Evolutionary conservation across 2,113 vertebrate species (phyloP).

Genomic region (Lycocorax pyrrhopterus): DNA sequence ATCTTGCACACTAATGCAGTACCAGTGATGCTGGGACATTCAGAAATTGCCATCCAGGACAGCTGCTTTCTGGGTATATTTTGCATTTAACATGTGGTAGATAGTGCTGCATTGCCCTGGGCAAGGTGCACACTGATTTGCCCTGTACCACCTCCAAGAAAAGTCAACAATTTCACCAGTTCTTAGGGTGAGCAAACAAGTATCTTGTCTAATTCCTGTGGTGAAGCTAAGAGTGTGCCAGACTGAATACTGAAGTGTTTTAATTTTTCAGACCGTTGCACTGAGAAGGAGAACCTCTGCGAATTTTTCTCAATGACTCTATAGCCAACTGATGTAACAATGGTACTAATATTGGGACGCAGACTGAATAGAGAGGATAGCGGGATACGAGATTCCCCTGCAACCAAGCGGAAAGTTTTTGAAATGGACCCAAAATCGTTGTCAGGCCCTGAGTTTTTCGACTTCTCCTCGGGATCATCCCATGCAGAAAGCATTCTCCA

Average conservation of each 20-base stretch:
- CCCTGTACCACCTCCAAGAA: background rate
- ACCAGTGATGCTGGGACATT: background rate
- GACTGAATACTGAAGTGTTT: slow-evolving; percentile 24
- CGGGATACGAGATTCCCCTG: slow-evolving; percentile 89
- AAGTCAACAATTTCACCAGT: background rate
- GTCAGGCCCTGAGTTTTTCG: slow-evolving; percentile 85
- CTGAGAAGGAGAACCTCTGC: slow-evolving; percentile 35
- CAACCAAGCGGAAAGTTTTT: slow-evolving; percentile 96
- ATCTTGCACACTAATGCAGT: background rate
- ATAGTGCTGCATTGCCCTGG: background rate
- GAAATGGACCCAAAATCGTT: slow-evolving; percentile 91
- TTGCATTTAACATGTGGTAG: background rate
- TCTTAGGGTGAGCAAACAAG: background rate
- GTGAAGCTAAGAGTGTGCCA: background rate
- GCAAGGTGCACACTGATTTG: background rate
- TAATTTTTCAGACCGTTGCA: slow-evolving; percentile 38
- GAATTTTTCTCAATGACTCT: slow-evolving; percentile 71
- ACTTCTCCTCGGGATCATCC: slow-evolving; percentile 91
- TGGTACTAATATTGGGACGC: slow-evolving; percentile 97
- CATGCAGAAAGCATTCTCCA: slow-evolving; percentile 95
- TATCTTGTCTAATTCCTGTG: background rate
- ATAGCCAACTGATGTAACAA: slow-evolving; percentile 82
- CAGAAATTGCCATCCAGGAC: background rate
- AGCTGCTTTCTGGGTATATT: background rate
- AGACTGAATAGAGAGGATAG: slow-evolving; percentile 93